Evolutionary conservation across 2,113 vertebrate genomes (phyloP), one percentile per base, ranked within the genome.

Genomic region (Urocynchramus pylzowi): DNA sequence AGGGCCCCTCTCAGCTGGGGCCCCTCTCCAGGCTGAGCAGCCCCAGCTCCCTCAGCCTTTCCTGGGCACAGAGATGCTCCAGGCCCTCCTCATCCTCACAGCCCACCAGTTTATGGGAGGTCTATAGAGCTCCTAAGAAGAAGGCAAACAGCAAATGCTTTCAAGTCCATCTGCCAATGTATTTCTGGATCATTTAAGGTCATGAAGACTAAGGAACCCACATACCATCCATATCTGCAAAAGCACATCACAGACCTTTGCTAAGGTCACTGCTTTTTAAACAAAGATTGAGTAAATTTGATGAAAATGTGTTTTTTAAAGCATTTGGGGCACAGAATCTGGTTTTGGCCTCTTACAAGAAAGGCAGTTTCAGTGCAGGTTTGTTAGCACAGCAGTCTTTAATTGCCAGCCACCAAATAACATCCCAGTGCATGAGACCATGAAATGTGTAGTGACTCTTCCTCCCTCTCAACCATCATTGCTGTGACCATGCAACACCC

Each of bases 391-490:
- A 11, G 14, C 19, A 41, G 14, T 33, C 60, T 47, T 10, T 45
- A 42, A 45, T 12, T 54, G 9, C 53, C 75, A 89, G 21, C 22
- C 35, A 17, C 64, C 39, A 68, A 79, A 13, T 1, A n/a, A 54
- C n/a, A 56, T 3, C 52, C 39, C 33, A 27, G 13, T 4, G 59
- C 27, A 8, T 0, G 18, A 67, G 60, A 37, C n/a, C 13, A 5
- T 28, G 63, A 45, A 79, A 42, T 1, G 10, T 8, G n/a, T 2
- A 26, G 19, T 30, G 85, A 45, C 0, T 1, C 45, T 26, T 44
- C 50, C 16, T 30, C 16, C 49, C 44, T 44, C 60, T 71, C 65
- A 13, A 2, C 37, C 63, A 22, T 5, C 28, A 1, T 0, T 17
- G 15, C 8, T 60, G 59, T 1, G 35, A 6, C 26, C 22, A 44